Percentiles rank a stretch among this genome's conserved stretches.
These are phyloP conservation scores for Philopotamus ludificatus DNA, from an alignment of 1,140 invertebrate species.

Conservation along the genomic window DNA sequence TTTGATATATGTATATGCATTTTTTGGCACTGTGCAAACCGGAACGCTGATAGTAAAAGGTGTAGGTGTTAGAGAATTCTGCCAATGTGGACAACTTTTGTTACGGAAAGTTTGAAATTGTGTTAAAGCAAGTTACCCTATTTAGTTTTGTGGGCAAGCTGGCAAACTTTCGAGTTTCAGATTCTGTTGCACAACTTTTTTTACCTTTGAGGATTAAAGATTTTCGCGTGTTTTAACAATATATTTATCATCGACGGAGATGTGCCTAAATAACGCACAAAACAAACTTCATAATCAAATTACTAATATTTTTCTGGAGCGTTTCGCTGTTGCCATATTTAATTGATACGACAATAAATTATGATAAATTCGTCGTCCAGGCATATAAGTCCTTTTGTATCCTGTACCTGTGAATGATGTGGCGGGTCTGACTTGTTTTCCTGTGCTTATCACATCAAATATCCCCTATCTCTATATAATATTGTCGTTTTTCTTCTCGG, in stretches of 20 bases:
- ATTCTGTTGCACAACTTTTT: slow-evolving; percentile 10
- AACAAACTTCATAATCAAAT: no score
- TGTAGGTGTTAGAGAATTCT: neutral
- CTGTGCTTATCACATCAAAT: neutral
- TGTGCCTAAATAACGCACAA: no score
- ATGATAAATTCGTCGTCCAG: no score
- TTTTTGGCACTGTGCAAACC: no score
- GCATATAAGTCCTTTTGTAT: no score
- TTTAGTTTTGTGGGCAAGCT: slow-evolving; percentile 12
- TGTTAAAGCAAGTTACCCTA: slow-evolving; percentile 17
- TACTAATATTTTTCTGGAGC: no score
- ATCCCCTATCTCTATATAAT: slow-evolving; percentile 8
- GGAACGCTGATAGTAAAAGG: neutral
- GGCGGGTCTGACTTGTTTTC: slow-evolving; percentile 2
- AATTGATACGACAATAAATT: no score
- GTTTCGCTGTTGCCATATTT: no score
- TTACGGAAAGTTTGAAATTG: slow-evolving; percentile 2
- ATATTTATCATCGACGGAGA: no score
- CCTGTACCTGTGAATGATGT: neutral
- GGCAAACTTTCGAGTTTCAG: slow-evolving; percentile 14
- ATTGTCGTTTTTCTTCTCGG: slow-evolving; percentile 13
- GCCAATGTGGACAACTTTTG: slow-evolving; percentile 8
- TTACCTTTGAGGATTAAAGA: neutral
- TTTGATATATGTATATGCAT: no score
- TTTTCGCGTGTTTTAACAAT: no score